Base-by-base conservation (phyloP, 2,113 vertebrate species). In the Corydoras sp. region DNA sequence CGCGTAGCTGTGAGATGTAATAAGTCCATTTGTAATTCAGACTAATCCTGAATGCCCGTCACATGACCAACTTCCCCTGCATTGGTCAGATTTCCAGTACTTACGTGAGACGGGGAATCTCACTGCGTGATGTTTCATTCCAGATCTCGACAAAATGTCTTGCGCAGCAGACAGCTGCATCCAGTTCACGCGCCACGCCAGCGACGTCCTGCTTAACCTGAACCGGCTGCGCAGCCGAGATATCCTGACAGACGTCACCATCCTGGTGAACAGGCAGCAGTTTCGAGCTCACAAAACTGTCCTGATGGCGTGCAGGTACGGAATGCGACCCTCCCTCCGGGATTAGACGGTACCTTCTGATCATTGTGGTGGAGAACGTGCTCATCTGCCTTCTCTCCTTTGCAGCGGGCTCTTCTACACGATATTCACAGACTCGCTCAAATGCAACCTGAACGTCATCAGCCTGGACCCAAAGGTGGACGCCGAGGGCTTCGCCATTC, bases 201-300 rank as follows among this genome's bases (percentile, higher is more conserved):
- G 94, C 12, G 97, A 98, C 2, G 96, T 99, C 30, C 92, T 99
- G 70, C 93, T 99, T 83, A 99, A 99, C 73, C 92, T 99, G 75
- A 99, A 98, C 72, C 94, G 97, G 54, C 90, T 99, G 60, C 91
- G 97, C 2, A 96, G 92, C 86, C 87, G 96, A 59, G 94, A 99
- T 51, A 95, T 99, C 74, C 86, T 99, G 74, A 99, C 97, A 0
- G 97, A 99, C 11, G 97, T 99, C 2, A 95, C 97, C 49, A 95
- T 99, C 68, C 85, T 99, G 2, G 95, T 99, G 18, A 95, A 92
- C 88, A 91, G 94, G 29, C 95, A 98, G 78, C 95, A 96, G 87
- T 99, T 99, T 43, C 91, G 95, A 71, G 96, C 97, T 62, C 97
- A 99, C 85, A 99, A 99, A 88, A 99, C 96, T 0, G 94, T 99